phyloP scores from a whole-genome alignment of 1,140 invertebrate genomes.

The Dendrolimus punctatus region DNA sequence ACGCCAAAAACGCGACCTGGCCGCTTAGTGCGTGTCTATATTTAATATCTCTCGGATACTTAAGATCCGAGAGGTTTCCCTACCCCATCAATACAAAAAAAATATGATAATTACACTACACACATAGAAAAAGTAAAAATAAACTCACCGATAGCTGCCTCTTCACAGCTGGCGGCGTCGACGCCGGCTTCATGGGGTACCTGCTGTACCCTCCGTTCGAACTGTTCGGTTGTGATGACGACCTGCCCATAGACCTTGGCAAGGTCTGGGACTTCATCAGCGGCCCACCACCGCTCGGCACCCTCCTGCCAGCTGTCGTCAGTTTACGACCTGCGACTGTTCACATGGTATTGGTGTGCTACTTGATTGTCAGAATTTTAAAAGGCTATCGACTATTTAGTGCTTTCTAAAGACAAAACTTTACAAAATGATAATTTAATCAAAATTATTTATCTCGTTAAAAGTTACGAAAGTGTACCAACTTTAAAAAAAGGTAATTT shows the following conservation, averaged over 20 bases:
- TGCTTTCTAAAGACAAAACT: too few species aligned
- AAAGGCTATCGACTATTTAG: neutral
- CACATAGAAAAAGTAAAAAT: neutral
- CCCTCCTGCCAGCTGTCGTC: constrained; percentile 78
- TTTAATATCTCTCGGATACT: too few species aligned
- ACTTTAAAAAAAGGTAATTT: too few species aligned
- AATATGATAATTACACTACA: too few species aligned
- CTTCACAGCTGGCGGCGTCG: constrained; percentile 86
- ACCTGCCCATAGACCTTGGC: constrained; percentile 86
- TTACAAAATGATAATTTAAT: too few species aligned
- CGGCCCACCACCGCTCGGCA: constrained; percentile 74
- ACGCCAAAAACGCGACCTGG: too few species aligned
- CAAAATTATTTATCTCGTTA: too few species aligned
- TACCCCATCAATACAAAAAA: too few species aligned
- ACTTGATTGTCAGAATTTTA: constrained; percentile 1
- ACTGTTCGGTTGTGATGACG: constrained; percentile 70
- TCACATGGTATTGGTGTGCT: constrained; percentile 4
- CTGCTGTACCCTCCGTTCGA: constrained; percentile 65
- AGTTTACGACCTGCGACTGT: constrained; percentile 78
- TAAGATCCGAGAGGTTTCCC: too few species aligned
- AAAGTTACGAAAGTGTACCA: too few species aligned
- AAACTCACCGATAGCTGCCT: constrained; percentile 82
- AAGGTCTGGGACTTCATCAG: constrained; percentile 87
- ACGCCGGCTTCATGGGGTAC: constrained; percentile 79
- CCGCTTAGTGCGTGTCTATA: too few species aligned